Evolutionary conservation across 1,140 invertebrate genomes (phyloP).

Genomic region (Zaprionus kolodkinae): DNA sequence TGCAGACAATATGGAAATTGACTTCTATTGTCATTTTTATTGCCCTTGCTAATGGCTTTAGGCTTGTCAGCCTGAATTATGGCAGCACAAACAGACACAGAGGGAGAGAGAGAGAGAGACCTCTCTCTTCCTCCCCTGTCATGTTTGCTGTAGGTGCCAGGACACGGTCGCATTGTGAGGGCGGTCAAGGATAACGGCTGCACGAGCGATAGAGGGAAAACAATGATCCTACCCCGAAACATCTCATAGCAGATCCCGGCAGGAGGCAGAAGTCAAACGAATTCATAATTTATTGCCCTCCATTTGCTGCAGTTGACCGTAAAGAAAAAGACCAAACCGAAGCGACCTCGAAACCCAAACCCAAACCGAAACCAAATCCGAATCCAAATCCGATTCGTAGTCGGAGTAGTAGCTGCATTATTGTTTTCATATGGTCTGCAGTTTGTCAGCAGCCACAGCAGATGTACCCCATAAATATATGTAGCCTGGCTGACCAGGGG

Average conservation of each 20-base stretch:
- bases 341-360: conserved; percentile 37
- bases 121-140: not conserved
- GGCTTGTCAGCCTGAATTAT: conserved; percentile 79
- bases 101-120: too few relatives aligned
- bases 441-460: conserved; percentile 64
- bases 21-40: conserved; percentile 83
- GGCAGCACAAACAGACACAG: conserved; percentile 56
- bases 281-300: conserved; percentile 77
- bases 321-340: conserved; percentile 43
- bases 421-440: conserved; percentile 78
- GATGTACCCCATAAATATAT: conserved; percentile 57
- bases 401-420: conserved; percentile 62
- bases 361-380: conserved; percentile 33
- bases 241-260: conserved; percentile 37
- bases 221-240: conserved; percentile 22
- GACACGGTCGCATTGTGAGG: conserved; percentile 62
- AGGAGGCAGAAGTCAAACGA: conserved; percentile 79
- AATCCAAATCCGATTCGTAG: conserved; percentile 3
- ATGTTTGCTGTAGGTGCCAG: conserved; percentile 56
- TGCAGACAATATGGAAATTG: conserved; percentile 76
- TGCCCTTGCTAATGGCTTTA: conserved; percentile 79
- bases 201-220: conserved; percentile 17
- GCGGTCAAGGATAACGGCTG: conserved; percentile 79
- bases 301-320: conserved; percentile 77
- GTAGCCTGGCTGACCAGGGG: conserved; percentile 42